Conservation (phyloP, 2,113 vertebrate species). For the Thryonomys swinderianus region DNA sequence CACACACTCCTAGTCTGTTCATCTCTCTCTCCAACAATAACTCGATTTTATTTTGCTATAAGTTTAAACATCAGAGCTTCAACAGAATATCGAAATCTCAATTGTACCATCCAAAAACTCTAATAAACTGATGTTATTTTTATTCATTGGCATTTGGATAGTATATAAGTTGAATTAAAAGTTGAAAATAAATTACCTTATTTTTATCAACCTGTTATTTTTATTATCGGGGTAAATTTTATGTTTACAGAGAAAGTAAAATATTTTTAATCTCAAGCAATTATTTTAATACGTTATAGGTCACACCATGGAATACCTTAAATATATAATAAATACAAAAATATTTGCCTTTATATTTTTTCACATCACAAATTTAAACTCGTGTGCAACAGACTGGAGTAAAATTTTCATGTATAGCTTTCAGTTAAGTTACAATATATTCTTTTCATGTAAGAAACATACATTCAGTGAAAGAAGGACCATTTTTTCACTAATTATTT, state of each 20-base stretch:
- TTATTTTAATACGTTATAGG: conserved; percentile 49
- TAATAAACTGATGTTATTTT: conserved; percentile 32
- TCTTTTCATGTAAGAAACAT: not conserved
- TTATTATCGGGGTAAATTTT: not conserved
- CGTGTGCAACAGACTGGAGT: not conserved
- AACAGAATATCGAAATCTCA: not conserved
- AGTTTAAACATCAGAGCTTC: not conserved
- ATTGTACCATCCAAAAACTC: not conserved
- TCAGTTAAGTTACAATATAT: conserved; percentile 1
- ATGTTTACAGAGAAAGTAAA: conserved; percentile 17
- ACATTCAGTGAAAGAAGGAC: conserved; percentile 1
- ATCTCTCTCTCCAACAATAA: not conserved
- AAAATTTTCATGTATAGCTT: conserved; percentile 16
- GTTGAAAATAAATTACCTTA: conserved; percentile 27
- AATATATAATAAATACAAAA: conserved; percentile 7
- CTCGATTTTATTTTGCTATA: not conserved
- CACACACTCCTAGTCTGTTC: not conserved
- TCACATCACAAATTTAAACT: conserved; percentile 45
- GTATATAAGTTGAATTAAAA: conserved; percentile 35
- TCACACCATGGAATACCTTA: conserved; percentile 43
- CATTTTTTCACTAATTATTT: not conserved
- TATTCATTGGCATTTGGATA: conserved; percentile 43
- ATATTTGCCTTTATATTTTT: conserved; percentile 23
- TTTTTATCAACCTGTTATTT: conserved; percentile 27
- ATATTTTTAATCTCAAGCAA: conserved; percentile 42